Base-by-base conservation (phyloP, 2,888 invertebrate species). In the Meiosimyza decipiens region DNA sequence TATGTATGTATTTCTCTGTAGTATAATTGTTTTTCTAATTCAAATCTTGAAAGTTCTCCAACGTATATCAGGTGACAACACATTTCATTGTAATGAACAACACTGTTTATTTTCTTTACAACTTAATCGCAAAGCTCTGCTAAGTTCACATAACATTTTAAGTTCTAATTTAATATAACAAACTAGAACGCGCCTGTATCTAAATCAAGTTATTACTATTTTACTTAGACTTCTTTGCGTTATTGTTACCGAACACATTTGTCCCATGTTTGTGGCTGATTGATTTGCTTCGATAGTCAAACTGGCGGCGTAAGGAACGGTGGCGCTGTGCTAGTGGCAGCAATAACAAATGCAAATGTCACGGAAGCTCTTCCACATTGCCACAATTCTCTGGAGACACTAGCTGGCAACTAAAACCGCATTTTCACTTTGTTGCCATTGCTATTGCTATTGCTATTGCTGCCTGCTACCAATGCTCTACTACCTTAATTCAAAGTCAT, bases 311-410 rank as follows among this genome's bases (percentile, higher is more conserved):
- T 28, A 28, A 28, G 28, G 3, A 28, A 28, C 71, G 54, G 65
- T 51, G n/a, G 67, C 70, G 64, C 40, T 40, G 60, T 77, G 79
- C 71, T 60, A 66, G 67, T 73, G 66, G 76, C 71, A 74, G 6
- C 50, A 64, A 74, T 74, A 74, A 75, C 73, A 76, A 76, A 76
- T 76, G 74, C 76, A 76, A 76, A 74, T 74, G 73, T 74, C 75
- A 74, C 28, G 60, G 49, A 40, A 15, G 18, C 63, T 18, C 47
- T 47, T 63, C 66, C 66, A 15, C 49, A 40, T 55, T 69, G 55
- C 65, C 62, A 60, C 62, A 60, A 71, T 63, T 62, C 57, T 63
- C 72, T 64, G 33, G 73, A 55, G 70, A 65, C 49, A n/a, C 33
- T 5, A 16, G 18, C 18, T 68, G 68, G 57, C 59, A 51, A 69